Base-by-base conservation (phyloP, 2,113 vertebrate species). In the Anolis sagrei region DNA sequence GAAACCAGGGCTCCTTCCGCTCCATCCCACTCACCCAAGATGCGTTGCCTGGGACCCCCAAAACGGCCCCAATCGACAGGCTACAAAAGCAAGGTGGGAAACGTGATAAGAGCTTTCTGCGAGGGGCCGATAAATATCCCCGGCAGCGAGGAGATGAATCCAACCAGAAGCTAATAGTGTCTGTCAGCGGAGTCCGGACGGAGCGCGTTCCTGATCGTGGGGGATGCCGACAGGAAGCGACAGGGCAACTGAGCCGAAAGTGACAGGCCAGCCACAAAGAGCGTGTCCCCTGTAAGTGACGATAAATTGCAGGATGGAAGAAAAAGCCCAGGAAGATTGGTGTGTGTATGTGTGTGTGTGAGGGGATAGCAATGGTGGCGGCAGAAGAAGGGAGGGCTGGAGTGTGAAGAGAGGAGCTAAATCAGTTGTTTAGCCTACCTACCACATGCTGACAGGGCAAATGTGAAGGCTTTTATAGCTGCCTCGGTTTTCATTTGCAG, bases 391-490 rank as follows among this genome's bases (percentile, higher is more conserved):
- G 34, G 27, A 86, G 58, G 84, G 88, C 5, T 68, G 64, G 64
- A 68, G 64, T 27, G 64, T 29, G 64, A 27, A 68, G 79, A 90
- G 91, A 90, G 90, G 86, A 90, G 87, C 92, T 79, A 90, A 94
- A 94, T 94, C 95, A 93, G 94, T 92, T 93, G 95, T 94, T 93
- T 89, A 89, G 91, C 91, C 75, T 81, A 81, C 86, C 93, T 92
- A 88, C 94, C 92, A 88, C 95, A 94, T 91, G 95, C 96, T 95
- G 96, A 95, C 93, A 90, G 95, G 95, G 95, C 96, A 90, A 91
- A 94, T 83, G 94, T 78, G 82, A 76, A 90, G 94, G 92, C 95
- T 95, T 95, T 93, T 93, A 91, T 84, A 90, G 95, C 94, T 94
- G 92, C 93, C 73, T 87, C 80, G 94, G 93, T 94, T 78, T 89